phyloP scores from a whole-genome alignment of 2,113 vertebrate species.

The Equus przewalskii region DNA sequence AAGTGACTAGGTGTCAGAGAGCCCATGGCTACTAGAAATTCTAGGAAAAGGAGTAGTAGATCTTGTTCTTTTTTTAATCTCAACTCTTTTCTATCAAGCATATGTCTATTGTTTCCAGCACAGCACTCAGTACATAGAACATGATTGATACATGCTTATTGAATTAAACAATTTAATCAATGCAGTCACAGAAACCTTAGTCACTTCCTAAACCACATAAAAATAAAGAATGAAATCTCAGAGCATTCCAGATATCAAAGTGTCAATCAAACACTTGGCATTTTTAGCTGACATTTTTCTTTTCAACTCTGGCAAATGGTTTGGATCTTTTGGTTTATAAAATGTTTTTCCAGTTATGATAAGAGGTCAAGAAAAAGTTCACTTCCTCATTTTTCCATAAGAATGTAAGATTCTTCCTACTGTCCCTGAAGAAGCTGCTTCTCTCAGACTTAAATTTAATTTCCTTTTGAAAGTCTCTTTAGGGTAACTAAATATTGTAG shows the following conservation, averaged over 20 bases:
- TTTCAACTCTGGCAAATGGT: neutral
- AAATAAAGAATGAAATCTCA: neutral
- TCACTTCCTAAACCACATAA: neutral
- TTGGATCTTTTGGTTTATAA: neutral
- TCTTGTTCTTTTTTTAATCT: neutral
- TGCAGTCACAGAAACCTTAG: neutral
- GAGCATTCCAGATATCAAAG: neutral
- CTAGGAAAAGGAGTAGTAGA: neutral
- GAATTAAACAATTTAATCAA: constrained; percentile 19
- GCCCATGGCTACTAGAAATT: neutral
- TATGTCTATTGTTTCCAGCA: neutral
- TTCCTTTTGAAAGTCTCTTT: neutral
- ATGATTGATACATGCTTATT: neutral
- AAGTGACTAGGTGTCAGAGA: neutral
- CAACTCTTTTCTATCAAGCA: neutral
- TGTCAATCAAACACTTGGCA: neutral
- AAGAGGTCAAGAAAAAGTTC: neutral
- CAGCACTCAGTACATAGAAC: neutral
- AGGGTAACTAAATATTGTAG: neutral
- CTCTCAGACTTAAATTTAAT: constrained; percentile 48
- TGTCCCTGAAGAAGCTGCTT: neutral
- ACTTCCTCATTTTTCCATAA: neutral
- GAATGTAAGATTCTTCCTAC: neutral
- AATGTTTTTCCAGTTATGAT: neutral
- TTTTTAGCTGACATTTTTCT: neutral